Evolutionary conservation across 2,797 vertebrate genomes (phyloP).

Genomic region (Amniataba percoides): DNA sequence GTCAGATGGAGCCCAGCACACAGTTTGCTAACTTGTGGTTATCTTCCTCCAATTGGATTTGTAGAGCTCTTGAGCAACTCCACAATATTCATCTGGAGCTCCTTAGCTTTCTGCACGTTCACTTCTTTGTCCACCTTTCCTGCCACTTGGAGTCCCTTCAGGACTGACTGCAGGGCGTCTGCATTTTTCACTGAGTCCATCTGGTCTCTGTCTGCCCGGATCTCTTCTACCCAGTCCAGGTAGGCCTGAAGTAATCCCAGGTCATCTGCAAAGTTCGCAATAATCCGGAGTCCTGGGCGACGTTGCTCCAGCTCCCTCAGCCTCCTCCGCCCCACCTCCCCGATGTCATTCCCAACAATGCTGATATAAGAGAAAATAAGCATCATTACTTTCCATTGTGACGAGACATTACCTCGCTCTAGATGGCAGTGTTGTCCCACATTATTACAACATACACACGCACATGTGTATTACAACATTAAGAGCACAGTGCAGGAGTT

Average conservation of each 20-base stretch:
- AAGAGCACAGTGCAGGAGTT: background rate
- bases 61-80: slow-evolving; percentile 54
- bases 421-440: slow-evolving; percentile 45
- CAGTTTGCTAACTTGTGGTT: background rate
- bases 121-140: slow-evolving; percentile 49
- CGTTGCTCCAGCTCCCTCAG: slow-evolving; percentile 62
- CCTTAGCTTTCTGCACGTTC: slow-evolving; percentile 64
- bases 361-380: slow-evolving; percentile 52
- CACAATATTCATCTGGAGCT: slow-evolving; percentile 72
- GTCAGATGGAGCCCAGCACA: background rate
- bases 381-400: background rate
- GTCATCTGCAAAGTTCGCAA: slow-evolving; percentile 80
- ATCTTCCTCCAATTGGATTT: slow-evolving; percentile 27
- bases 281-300: slow-evolving; percentile 71
- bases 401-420: slow-evolving; percentile 6
- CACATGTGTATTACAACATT: background rate
- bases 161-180: slow-evolving; percentile 75
- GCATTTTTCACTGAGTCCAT: slow-evolving; percentile 82
- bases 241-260: slow-evolving; percentile 79
- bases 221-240: slow-evolving; percentile 83
- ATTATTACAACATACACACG: background rate
- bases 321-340: slow-evolving; percentile 64
- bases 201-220: slow-evolving; percentile 76
- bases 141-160: slow-evolving; percentile 68
- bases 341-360: slow-evolving; percentile 80